Base-by-base conservation (phyloP, 2,113 vertebrate genomes). In the Crotalus tigris region DNA sequence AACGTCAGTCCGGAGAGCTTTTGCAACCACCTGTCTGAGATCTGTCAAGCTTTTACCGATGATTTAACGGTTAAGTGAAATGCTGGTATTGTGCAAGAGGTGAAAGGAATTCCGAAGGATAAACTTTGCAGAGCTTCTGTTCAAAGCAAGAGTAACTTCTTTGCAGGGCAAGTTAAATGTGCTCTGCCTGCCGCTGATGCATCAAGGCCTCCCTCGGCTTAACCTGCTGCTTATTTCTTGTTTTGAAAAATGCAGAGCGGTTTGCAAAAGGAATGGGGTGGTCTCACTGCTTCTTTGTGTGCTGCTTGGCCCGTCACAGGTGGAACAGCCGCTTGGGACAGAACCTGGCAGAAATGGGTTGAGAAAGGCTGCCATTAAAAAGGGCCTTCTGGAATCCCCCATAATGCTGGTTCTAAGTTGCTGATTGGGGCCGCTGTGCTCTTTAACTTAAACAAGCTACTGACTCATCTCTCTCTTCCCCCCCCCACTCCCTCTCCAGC, bases 401-500 rank as follows among this genome's bases (percentile, higher is more conserved):
- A 85, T 33, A 53, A 49, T 33, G 17, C 44, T 17, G 12, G 3
- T 51, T 10, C 26, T 49, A 29, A 23, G 61, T 19, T 26, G 13
- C 8, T 13, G 91, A 15, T 21, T 7, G 8, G 26, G 44, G 44
- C 11, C n/a, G 11, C 4, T 39, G 69, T 39, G 17, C 69, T 81
- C 2, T 81, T 81, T 39, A 21, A 81, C 69, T 81, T 81, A 39
- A 8, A 39, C 39, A 81, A 39, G 69, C 15, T 17, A 39, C 75
- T 7, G 33, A 81, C 2, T 46, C 46, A 46, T 3, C 0, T 26
- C 58, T 3, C 23, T 26, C 44, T 21, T 5, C 10, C 39, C 11
- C 21, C 3, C 15, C 9, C 11, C 4, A 1, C 1, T 85, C 46
- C 46, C 90, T 88, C 59, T 89, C 58, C 88, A 91, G 88, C 99